Conservation (phyloP, 1,140 invertebrate species). For the Anastatus disparis region DNA sequence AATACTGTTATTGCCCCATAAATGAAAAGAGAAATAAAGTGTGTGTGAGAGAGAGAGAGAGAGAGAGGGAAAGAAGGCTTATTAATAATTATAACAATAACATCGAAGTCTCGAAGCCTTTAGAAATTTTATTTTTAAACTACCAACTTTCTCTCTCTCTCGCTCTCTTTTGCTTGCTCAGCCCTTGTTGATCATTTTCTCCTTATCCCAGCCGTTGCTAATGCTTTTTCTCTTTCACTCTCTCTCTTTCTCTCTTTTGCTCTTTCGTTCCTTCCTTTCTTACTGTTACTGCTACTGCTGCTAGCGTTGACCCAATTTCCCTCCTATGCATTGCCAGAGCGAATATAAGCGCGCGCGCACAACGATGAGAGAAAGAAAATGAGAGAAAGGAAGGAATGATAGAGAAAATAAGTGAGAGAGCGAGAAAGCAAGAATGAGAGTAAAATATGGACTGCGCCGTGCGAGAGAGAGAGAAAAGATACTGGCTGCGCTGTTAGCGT, state of each 20-base stretch:
- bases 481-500: neutral
- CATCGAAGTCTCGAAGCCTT: slow-evolving; percentile 24
- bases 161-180: neutral
- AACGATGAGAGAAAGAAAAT: neutral
- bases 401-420: no score
- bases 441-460: slow-evolving; percentile 25
- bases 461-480: no score
- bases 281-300: neutral
- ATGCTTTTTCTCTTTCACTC: slow-evolving; percentile 16
- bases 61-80: slow-evolving; percentile 27
- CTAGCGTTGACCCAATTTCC: slow-evolving; percentile 35
- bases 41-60: neutral
- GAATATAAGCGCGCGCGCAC: neutral
- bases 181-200: slow-evolving; percentile 35
- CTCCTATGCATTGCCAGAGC: neutral
- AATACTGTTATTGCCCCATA: neutral
- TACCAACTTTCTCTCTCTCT: neutral
- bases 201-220: slow-evolving; percentile 15
- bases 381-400: slow-evolving; percentile 22
- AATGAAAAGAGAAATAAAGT: neutral
- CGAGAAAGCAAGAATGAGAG: no score
- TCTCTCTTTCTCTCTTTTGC: slow-evolving; percentile 18
- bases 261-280: slow-evolving; percentile 5
- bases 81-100: slow-evolving; percentile 40
- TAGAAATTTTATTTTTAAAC: slow-evolving; percentile 38